phyloP scores from a whole-genome alignment of 2,888 invertebrate genomes.

The Cosmia trapezina region DNA sequence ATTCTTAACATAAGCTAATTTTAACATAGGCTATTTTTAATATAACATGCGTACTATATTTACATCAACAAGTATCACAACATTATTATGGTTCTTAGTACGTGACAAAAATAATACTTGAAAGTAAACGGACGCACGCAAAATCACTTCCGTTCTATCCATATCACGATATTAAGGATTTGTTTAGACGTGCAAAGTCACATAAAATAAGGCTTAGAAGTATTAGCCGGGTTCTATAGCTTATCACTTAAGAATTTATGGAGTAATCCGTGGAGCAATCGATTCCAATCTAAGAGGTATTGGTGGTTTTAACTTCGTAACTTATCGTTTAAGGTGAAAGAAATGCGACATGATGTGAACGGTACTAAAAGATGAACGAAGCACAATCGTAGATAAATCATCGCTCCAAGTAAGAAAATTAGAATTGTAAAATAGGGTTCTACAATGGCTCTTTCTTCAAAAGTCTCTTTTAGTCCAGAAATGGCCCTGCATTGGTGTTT shows the following conservation, averaged over 20 bases:
- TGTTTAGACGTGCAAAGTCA: conserved; percentile 39
- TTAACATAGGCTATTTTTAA: background rate
- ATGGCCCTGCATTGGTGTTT: background rate
- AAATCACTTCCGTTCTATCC: conserved; percentile 4
- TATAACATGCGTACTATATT: background rate
- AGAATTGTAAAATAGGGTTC: background rate
- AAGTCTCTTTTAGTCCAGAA: background rate
- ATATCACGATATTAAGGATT: conserved; percentile 29
- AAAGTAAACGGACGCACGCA: conserved; percentile 3
- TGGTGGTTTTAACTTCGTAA: background rate
- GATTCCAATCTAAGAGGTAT: conserved; percentile 19
- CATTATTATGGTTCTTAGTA: conserved; percentile 3
- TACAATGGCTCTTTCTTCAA: background rate
- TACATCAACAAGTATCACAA: background rate
- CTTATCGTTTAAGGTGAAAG: background rate
- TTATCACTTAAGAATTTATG: conserved; percentile 27
- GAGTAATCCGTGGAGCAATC: conserved; percentile 24
- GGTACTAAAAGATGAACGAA: background rate
- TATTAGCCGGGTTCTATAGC: conserved; percentile 19
- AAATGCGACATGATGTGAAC: background rate
- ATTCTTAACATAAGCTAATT: no score
- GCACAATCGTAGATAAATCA: background rate
- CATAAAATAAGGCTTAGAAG: conserved; percentile 33
- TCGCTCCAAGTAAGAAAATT: background rate
- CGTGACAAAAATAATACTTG: conserved; percentile 3